Conservation (phyloP, 1,140 invertebrate genomes). For the Apis florea region DNA sequence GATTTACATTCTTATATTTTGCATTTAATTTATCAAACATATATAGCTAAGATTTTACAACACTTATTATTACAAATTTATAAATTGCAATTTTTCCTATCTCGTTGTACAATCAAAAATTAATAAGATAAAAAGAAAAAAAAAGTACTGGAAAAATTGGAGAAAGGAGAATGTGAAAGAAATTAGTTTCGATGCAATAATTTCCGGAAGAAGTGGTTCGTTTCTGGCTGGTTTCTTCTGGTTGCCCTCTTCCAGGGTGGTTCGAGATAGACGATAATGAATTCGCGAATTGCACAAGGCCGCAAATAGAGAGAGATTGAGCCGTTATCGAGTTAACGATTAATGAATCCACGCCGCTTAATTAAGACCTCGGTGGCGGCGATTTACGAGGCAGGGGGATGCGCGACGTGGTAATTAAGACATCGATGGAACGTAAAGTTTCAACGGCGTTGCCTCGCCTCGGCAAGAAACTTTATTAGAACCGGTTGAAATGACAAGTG, state of each 20-base stretch:
- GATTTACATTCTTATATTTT: too few species aligned
- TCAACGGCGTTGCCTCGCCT: not conserved
- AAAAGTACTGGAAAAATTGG: too few species aligned
- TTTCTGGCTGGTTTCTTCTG: not conserved
- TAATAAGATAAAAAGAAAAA: too few species aligned
- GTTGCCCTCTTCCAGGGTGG: not conserved
- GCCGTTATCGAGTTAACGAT: slow-evolving; percentile 14
- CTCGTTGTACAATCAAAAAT: too few species aligned
- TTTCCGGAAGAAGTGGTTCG: too few species aligned
- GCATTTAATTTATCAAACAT: too few species aligned
- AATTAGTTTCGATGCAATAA: too few species aligned
- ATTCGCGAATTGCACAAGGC: not conserved
- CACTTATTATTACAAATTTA: too few species aligned
- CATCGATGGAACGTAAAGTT: slow-evolving; percentile 19
- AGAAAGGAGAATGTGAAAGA: too few species aligned
- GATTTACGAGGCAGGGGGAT: not conserved
- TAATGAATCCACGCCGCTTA: slow-evolving; percentile 13
- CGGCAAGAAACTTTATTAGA: not conserved
- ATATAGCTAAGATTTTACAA: too few species aligned
- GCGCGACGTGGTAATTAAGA: slow-evolving; percentile 24
- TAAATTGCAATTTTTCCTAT: too few species aligned
- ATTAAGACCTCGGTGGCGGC: slow-evolving; percentile 1
- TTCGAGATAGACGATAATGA: not conserved
- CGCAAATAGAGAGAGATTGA: not conserved
- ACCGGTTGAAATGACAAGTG: slow-evolving; percentile 9